Percentiles rank a stretch among this genome's conserved stretches.
Evolutionary conservation across 2,113 vertebrate species (phyloP).

Genomic region (Coracopsis vasa): DNA sequence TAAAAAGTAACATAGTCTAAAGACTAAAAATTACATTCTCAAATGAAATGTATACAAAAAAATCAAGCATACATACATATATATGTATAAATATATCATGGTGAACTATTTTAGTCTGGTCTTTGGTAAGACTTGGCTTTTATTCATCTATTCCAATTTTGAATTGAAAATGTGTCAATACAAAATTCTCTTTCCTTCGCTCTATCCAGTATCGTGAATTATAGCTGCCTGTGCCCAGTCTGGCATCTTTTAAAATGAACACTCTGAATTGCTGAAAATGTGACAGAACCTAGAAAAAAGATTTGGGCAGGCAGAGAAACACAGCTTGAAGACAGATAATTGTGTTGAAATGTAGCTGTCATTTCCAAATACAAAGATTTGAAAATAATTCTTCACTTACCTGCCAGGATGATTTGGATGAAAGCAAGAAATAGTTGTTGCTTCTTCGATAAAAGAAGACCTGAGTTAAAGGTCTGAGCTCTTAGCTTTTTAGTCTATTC

Average conservation of each 20-base stretch:
- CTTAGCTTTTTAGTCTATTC: not conserved
- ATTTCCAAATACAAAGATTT: conserved; percentile 9
- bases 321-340: not conserved
- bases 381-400: conserved; percentile 12
- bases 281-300: not conserved
- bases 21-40: not conserved
- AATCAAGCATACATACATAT: not conserved
- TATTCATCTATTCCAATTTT: not conserved
- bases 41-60: not conserved
- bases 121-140: not conserved
- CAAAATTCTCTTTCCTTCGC: not conserved
- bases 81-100: not conserved
- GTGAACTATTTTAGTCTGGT: not conserved
- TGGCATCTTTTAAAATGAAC: not conserved
- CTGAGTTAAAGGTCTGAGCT: not conserved
- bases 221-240: not conserved
- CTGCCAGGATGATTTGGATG: not conserved
- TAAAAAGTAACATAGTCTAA: not conserved
- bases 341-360: conserved; percentile 8
- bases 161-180: not conserved
- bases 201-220: not conserved
- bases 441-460: not conserved
- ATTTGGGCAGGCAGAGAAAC: not conserved
- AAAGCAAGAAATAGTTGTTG: not conserved
- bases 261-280: not conserved